Evolutionary conservation across 2,113 vertebrate species (phyloP).

Genomic region (Corythoichthys intestinalis): DNA sequence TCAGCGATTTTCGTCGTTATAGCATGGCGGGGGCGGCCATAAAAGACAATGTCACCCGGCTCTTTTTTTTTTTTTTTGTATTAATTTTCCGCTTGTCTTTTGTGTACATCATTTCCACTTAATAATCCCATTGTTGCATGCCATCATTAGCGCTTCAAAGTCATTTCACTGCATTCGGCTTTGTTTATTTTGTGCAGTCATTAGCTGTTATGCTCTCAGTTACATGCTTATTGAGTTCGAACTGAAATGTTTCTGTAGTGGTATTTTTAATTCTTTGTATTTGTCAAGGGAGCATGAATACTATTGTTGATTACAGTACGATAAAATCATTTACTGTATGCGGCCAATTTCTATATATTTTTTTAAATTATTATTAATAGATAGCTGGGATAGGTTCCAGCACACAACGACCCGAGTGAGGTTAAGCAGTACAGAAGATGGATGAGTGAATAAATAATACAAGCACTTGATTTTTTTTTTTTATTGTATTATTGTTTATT

Average conservation of each 20-base stretch:
- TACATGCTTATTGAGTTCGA: background rate
- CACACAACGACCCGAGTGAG: too few species aligned
- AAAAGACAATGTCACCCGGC: constrained; percentile 70
- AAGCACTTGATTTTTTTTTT: too few species aligned
- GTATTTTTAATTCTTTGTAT: background rate
- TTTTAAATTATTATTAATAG: too few species aligned
- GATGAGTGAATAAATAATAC: too few species aligned
- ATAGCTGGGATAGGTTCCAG: too few species aligned
- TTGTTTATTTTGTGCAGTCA: background rate
- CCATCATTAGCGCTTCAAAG: constrained; percentile 47
- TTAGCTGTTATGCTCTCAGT: background rate
- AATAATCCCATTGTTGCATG: constrained; percentile 35
- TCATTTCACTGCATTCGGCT: constrained; percentile 25
- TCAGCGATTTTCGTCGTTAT: constrained; percentile 68
- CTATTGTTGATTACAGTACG: too few species aligned
- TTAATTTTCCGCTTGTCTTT: constrained; percentile 44
- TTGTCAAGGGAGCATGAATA: background rate
- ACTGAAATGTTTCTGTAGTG: background rate
- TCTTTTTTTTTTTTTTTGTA: constrained; percentile 43
- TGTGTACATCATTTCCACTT: constrained; percentile 43
- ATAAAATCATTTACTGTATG: too few species aligned
- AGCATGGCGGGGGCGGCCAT: constrained; percentile 44
- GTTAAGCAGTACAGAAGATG: too few species aligned
- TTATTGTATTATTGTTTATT: too few species aligned
- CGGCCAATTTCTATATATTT: too few species aligned